phyloP scores from a whole-genome alignment of 2,113 vertebrate species.

The Epinephelus fuscoguttatus region DNA sequence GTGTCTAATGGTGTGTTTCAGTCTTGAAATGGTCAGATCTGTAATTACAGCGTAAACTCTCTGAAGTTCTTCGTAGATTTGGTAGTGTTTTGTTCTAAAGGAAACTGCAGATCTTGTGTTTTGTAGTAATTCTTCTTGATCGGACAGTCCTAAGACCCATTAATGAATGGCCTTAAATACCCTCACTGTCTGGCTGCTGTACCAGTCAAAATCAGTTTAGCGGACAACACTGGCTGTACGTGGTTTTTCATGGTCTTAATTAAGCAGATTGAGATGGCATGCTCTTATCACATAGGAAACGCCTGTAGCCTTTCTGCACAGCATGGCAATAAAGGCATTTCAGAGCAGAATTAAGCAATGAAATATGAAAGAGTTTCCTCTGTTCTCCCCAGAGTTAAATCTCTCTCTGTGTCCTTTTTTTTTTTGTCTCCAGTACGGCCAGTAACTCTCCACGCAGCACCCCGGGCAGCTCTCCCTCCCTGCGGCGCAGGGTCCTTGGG shows the following conservation, averaged over 20 bases:
- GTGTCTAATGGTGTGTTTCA: not conserved
- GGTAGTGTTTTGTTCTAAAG: not conserved
- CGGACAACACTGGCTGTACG: constrained; percentile 15
- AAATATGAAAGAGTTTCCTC: constrained; percentile 16
- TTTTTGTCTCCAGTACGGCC: constrained; percentile 84
- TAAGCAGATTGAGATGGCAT: not conserved
- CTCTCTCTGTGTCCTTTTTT: constrained; percentile 9
- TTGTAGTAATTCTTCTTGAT: not conserved
- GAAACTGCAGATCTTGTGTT: not conserved
- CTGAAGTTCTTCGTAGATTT: not conserved
- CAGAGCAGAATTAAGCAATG: not conserved
- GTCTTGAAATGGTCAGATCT: not conserved
- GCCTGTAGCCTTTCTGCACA: constrained; percentile 33
- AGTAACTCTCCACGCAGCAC: constrained; percentile 93
- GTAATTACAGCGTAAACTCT: not conserved
- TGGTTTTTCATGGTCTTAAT: constrained; percentile 9
- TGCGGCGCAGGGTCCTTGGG: constrained; percentile 88
- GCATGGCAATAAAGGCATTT: constrained; percentile 9
- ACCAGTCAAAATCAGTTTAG: constrained; percentile 7
- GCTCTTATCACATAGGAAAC: constrained; percentile 38
- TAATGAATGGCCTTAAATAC: not conserved
- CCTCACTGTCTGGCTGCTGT: not conserved
- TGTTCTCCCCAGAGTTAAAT: constrained; percentile 30
- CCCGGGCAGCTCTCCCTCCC: constrained; percentile 90
- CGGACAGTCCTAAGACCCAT: not conserved